phyloP scores from a whole-genome alignment of 2,888 invertebrate genomes.

The Drosophila vallismaia region DNA sequence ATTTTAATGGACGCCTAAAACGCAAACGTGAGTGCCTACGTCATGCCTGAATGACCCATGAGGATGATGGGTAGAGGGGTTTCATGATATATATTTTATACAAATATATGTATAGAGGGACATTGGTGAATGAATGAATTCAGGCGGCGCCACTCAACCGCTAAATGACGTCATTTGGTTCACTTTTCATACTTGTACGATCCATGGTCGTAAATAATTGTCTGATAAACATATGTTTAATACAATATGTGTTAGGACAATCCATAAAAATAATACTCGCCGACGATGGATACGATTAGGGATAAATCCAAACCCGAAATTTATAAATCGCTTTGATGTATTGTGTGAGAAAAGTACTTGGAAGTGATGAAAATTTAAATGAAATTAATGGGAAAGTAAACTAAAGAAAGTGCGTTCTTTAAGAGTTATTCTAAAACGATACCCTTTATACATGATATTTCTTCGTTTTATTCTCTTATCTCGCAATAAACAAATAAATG shows the following conservation, averaged over 20 bases:
- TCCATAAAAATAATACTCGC: slow-evolving; percentile 1
- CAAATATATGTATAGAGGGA: slow-evolving; percentile 5
- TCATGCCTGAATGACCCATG: slow-evolving; percentile 35
- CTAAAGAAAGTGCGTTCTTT: not conserved
- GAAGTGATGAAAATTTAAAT: not conserved
- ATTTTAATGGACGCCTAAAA: slow-evolving; percentile 41
- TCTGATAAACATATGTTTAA: slow-evolving; percentile 40
- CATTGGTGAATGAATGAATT: slow-evolving; percentile 33
- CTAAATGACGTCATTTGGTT: slow-evolving; percentile 41
- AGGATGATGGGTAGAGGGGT: not conserved
- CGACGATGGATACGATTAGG: not conserved
- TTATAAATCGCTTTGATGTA: slow-evolving; percentile 13
- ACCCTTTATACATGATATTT: not conserved
- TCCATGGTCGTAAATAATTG: slow-evolving; percentile 23
- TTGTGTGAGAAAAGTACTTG: not conserved
- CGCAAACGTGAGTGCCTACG: slow-evolving; percentile 30
- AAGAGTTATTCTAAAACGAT: not conserved
- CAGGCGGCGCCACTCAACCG: slow-evolving; percentile 25
- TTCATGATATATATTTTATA: slow-evolving; percentile 12
- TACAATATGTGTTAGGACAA: slow-evolving; percentile 3
- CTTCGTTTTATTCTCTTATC: not conserved
- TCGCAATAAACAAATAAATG: slow-evolving; percentile 1
- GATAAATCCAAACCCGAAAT: not conserved
- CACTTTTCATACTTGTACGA: slow-evolving; percentile 10
- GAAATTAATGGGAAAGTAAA: slow-evolving; percentile 9